Evolutionary conservation across 2,888 invertebrate species (phyloP).

Genomic region (Perizoma affinitatum): DNA sequence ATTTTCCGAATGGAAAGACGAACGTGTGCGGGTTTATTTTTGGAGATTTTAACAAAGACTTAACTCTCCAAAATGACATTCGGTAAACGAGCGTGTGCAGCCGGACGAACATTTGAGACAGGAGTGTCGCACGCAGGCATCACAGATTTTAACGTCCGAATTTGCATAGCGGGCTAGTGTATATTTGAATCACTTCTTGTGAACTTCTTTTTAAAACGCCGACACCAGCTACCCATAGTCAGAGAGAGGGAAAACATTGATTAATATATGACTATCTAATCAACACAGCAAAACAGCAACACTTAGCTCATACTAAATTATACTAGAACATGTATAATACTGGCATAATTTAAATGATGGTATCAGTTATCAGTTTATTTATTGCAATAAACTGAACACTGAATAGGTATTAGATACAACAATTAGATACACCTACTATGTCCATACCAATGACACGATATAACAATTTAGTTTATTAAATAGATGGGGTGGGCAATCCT

Average conservation of each 20-base stretch:
- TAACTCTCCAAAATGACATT: too few species aligned
- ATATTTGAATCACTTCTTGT: conserved; percentile 21
- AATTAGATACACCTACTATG: conserved; percentile 31
- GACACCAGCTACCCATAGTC: conserved; percentile 63
- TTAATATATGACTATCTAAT: conserved; percentile 60
- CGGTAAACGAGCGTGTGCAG: too few species aligned
- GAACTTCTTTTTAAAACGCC: conserved; percentile 45
- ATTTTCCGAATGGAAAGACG: too few species aligned
- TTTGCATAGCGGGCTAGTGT: neutral
- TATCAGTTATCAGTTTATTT: too few species aligned
- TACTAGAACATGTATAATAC: conserved; percentile 70
- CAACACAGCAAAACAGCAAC: conserved; percentile 58
- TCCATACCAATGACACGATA: conserved; percentile 33
- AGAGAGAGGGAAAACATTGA: conserved; percentile 62
- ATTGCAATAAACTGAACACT: too few species aligned
- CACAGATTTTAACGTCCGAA: too few species aligned
- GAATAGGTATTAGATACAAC: too few species aligned
- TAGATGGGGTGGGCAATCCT: too few species aligned
- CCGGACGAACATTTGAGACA: too few species aligned
- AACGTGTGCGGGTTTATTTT: too few species aligned
- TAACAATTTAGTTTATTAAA: neutral
- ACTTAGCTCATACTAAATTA: conserved; percentile 48
- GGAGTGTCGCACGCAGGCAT: too few species aligned
- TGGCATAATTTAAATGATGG: conserved; percentile 51
- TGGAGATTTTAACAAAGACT: too few species aligned